These are phyloP conservation scores for Magallana ariakensis DNA, from an alignment of 1,140 invertebrate genomes.

Conservation along the genomic window DNA sequence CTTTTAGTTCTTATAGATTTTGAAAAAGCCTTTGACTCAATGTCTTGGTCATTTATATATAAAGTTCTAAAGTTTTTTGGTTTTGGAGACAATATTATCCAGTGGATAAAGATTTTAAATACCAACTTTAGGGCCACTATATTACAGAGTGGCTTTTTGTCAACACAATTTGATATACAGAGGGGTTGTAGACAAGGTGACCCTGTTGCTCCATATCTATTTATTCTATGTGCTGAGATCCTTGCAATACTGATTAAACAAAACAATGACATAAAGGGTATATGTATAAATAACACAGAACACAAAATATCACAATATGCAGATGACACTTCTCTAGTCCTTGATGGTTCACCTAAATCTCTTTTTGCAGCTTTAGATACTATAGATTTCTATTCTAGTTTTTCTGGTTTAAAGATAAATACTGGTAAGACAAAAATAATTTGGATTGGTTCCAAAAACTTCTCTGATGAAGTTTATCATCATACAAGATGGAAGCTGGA, in stretches of 20 bases:
- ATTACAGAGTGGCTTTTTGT: conserved; percentile 1
- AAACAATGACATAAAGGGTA: conserved; percentile 34
- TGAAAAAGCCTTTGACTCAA: conserved; percentile 32
- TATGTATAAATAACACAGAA: no score
- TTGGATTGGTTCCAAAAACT: no score
- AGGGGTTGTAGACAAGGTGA: conserved; percentile 12
- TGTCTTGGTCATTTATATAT: conserved; percentile 21
- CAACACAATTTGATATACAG: not conserved
- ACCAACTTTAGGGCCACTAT: not conserved
- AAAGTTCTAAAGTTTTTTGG: conserved; percentile 33
- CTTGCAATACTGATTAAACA: not conserved
- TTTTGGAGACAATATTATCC: conserved; percentile 27
- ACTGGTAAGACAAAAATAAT: no score
- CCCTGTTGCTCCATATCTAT: conserved; percentile 6
- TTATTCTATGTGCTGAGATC: not conserved
- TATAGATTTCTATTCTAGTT: no score
- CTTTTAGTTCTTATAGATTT: conserved; percentile 20
- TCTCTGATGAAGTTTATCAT: no score
- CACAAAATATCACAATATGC: no score
- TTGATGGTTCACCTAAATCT: no score
- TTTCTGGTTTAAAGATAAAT: no score
- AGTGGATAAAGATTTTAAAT: conserved; percentile 32
- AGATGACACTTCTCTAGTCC: no score
- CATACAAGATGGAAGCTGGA: no score
- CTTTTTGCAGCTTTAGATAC: no score